These are phyloP conservation scores for Malurus melanocephalus DNA, from an alignment of 2,113 vertebrate genomes.

Conservation along the genomic window DNA sequence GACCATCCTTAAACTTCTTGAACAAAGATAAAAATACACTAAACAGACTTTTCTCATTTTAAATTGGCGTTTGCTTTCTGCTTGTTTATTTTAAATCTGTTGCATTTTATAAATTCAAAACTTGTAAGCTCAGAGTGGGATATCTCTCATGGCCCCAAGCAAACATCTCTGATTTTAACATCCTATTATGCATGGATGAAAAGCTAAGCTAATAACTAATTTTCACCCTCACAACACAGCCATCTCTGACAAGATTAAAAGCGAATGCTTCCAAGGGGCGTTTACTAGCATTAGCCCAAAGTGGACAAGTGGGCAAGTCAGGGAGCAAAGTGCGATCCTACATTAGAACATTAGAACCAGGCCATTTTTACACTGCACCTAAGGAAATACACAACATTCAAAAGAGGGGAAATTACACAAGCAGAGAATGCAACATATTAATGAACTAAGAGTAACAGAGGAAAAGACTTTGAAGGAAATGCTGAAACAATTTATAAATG, in stretches of 20 bases:
- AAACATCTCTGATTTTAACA: slow-evolving; percentile 54
- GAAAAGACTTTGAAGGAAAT: background rate
- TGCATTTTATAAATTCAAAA: slow-evolving; percentile 46
- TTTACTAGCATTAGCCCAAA: slow-evolving; percentile 41
- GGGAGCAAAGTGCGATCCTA: background rate
- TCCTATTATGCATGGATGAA: slow-evolving; percentile 55
- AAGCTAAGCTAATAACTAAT: slow-evolving; percentile 62
- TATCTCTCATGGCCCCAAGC: slow-evolving; percentile 26
- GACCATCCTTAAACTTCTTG: background rate
- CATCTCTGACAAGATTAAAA: slow-evolving; percentile 47
- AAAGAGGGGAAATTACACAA: background rate
- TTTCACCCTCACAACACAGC: slow-evolving; percentile 44
- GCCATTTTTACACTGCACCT: background rate
- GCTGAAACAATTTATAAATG: background rate
- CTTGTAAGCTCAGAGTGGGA: slow-evolving; percentile 10
- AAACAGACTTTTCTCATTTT: slow-evolving; percentile 11
- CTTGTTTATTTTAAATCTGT: slow-evolving; percentile 45
- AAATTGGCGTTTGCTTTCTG: slow-evolving; percentile 10
- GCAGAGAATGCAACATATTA: background rate
- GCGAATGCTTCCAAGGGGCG: slow-evolving; percentile 23
- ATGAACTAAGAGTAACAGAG: background rate
- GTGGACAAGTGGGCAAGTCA: slow-evolving; percentile 10
- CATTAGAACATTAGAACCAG: slow-evolving; percentile 18
- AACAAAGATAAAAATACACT: background rate
- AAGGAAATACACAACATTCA: background rate